Base-by-base conservation (phyloP, 2,888 invertebrate species). In the Entomobrya multifasciata region DNA sequence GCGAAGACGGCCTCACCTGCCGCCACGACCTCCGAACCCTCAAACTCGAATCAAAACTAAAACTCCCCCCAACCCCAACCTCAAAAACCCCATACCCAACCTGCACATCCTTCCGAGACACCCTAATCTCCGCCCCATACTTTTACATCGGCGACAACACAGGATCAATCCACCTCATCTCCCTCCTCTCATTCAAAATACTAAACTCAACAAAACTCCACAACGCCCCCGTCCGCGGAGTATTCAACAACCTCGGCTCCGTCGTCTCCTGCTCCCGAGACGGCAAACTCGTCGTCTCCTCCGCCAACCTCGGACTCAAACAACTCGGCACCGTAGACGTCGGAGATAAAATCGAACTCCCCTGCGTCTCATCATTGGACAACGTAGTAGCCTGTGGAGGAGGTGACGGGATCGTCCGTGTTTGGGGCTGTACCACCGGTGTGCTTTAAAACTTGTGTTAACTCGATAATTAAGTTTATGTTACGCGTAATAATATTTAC, bases 81-180 rank as follows among this genome's bases (percentile, higher is more conserved):
- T 6, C 62, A 17, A 27, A 30, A 6, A 41, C n/a, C 22, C 62
- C 86, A 11, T 91, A 91, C 67, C 90, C 91, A n/a, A 91, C 89
- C 0, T 91, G 90, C 55, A 84, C 90, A 27, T 88, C 88, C 4
- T 91, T 90, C 79, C 88, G 90, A 0, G 86, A 87, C 5, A 89
- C 89, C 0, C 55, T 15, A 1, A 27, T 76, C 0, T 49, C 25
- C 17, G 25, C 79, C 15, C 88, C 89, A 0, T 78, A 88, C 1
- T 90, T 91, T 67, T 91, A 91, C 81, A 81, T 91, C 11, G 91
- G 91, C 0, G 91, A 90, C 65, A 88, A 88, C 30, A 67, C 36
- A 10, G 90, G 91, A 8, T 11, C 60, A 4, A 25, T 91, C 2
- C 90, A 91, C 72, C 30, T 91, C 17, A 79, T 90, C 10, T 87